Base-by-base conservation (phyloP, 2,113 vertebrate genomes). In the Pao palembangensis region DNA sequence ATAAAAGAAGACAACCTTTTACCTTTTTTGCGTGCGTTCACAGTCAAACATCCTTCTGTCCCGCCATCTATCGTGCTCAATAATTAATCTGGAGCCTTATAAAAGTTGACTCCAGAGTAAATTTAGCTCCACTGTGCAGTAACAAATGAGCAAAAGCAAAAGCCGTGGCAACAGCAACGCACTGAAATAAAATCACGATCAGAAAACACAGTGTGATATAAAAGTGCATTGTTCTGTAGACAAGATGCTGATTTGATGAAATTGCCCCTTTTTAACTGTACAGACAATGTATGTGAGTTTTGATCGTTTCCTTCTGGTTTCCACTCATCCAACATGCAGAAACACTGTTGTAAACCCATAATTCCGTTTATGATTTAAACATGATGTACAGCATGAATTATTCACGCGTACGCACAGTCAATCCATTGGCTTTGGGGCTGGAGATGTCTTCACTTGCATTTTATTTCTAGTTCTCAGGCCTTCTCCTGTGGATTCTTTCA, bases 331-430 rank as follows among this genome's bases (percentile, higher is more conserved):
- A 67, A 80, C 55, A 60, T 71, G 47, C 25, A 31, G 60, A 51
- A 71, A 43, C 51, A 66, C 60, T 63, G 62, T 54, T 71, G 67
- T 69, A 65, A 79, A 82, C 75, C 16, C 71, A 54, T 79, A 74
- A 83, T 87, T 53, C 69, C 16, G 59, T 71, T 78, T 76, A 83
- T 88, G 79, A 85, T 61, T 88, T 83, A 82, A 84, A 80, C 73
- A 86, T 85, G 83, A 86, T 62, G 71, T 31, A 48, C 48, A 0
- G 44, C 18, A 64, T 89, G 58, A 80, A 90, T 89, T 74, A 88
- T 90, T 87, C 58, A 88, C 70, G 14, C 58, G 41, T 58, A 54
- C 41, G 55, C 76, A 59, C 41, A 83, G 72, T 41, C 23, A 43
- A 82, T 79, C 67, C 43, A 15, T 61, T 57, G 70, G 76, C 71